A percentile compares a stretch with the other conserved stretches of the same genome.
Evolutionary conservation across 2,888 invertebrate genomes (phyloP).

Genomic region (Scaptomyza caliginosa): DNA sequence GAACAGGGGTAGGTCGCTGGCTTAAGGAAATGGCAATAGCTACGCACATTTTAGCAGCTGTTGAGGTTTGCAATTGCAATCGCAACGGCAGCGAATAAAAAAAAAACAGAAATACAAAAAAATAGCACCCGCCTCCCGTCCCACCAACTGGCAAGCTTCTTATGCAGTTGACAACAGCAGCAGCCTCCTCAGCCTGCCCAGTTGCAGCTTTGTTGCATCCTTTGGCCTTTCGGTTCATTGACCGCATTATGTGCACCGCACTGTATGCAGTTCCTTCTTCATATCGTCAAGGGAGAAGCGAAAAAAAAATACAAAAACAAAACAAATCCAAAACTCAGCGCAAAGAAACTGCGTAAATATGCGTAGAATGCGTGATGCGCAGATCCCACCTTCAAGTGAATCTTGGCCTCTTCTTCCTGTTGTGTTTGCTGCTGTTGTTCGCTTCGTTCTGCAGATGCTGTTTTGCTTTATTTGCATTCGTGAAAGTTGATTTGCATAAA

Average conservation of each 20-base stretch:
- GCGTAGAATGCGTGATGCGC: slow-evolving; percentile 47
- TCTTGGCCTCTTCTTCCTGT: slow-evolving; percentile 2
- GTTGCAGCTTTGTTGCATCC: slow-evolving; percentile 39
- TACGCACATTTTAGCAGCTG: slow-evolving; percentile 79
- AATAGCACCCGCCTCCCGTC: neutral
- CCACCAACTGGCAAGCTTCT: slow-evolving; percentile 10
- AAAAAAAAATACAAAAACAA: slow-evolving; percentile 11
- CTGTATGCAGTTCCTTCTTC: slow-evolving; percentile 25
- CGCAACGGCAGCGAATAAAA: slow-evolving; percentile 40
- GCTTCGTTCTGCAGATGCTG: slow-evolving; percentile 35
- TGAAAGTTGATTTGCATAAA: slow-evolving; percentile 53
- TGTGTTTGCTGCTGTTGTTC: neutral
- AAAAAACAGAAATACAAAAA: too few species aligned
- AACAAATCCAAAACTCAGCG: slow-evolving; percentile 28
- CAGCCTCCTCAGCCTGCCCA: slow-evolving; percentile 17
- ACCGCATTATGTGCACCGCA: slow-evolving; percentile 69
- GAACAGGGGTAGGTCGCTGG: slow-evolving; percentile 51
- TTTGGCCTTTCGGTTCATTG: slow-evolving; percentile 68
- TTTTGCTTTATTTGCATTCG: slow-evolving; percentile 68
- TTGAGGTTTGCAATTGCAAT: slow-evolving; percentile 64
- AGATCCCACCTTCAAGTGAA: slow-evolving; percentile 20
- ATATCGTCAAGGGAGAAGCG: slow-evolving; percentile 20
- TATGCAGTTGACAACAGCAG: slow-evolving; percentile 58
- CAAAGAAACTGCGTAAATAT: slow-evolving; percentile 64
- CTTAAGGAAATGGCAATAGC: slow-evolving; percentile 58